Conservation (phyloP, 2,113 vertebrate species). For the Lontra canadensis region DNA sequence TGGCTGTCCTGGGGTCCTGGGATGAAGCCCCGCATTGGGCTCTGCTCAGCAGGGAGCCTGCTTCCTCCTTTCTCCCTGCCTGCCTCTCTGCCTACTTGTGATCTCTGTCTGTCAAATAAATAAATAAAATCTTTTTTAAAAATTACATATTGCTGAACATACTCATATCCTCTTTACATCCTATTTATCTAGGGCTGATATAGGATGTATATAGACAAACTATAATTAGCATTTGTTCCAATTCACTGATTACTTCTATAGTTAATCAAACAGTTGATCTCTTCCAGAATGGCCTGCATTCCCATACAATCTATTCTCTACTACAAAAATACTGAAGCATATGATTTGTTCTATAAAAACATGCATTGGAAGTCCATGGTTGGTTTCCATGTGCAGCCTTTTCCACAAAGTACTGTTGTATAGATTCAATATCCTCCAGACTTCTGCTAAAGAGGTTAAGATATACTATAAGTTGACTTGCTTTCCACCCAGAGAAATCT, state of each 20-base stretch:
- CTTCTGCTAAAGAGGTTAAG: background rate
- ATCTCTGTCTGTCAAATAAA: too few relatives aligned
- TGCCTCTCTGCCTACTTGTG: too few relatives aligned
- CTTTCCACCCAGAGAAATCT: background rate
- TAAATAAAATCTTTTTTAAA: background rate
- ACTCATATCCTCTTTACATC: background rate
- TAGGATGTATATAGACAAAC: background rate
- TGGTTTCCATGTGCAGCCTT: background rate
- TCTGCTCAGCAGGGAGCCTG: too few relatives aligned
- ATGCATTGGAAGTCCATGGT: background rate
- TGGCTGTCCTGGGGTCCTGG: too few relatives aligned
- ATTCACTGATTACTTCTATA: background rate
- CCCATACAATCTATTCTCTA: background rate
- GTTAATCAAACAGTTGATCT: conserved; percentile 8
- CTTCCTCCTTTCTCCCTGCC: too few relatives aligned
- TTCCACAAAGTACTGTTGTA: background rate
- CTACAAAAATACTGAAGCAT: background rate
- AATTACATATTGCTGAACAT: background rate
- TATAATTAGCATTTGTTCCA: conserved; percentile 8
- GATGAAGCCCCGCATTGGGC: too few relatives aligned
- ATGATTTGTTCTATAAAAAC: background rate
- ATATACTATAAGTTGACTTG: background rate
- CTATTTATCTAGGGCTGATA: background rate
- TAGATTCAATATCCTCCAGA: background rate
- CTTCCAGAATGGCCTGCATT: background rate